These are phyloP conservation scores for Mesorhabditis sp. DNA, from an alignment of 2,888 invertebrate species.

Conservation along the genomic window DNA sequence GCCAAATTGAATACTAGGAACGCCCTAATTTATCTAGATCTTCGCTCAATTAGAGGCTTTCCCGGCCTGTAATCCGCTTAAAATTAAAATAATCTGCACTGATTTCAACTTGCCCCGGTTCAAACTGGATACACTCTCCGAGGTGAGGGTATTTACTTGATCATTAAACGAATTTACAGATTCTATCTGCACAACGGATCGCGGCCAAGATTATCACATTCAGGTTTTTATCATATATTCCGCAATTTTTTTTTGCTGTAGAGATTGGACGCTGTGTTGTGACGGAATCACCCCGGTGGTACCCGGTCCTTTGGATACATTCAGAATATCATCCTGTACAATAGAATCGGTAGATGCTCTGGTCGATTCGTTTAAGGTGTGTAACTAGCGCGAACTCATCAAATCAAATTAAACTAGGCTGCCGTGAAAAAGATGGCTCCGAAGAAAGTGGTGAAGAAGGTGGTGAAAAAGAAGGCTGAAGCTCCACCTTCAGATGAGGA, in stretches of 20 bases:
- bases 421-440: background rate
- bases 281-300: conserved; percentile 33
- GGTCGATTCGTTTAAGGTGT: conserved; percentile 22
- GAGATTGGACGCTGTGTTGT: conserved; percentile 36
- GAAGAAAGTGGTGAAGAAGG: conserved; percentile 16
- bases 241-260: conserved; percentile 11
- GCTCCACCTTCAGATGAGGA: conserved; percentile 8
- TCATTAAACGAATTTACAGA: background rate
- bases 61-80: conserved; percentile 25
- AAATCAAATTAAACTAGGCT: background rate
- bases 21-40: conserved; percentile 11
- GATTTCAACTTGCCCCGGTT: conserved; percentile 36
- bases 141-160: conserved; percentile 16
- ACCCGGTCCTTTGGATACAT: conserved; percentile 31
- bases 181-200: conserved; percentile 21
- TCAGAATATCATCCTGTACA: conserved; percentile 31
- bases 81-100: conserved; percentile 37
- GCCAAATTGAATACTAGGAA: background rate
- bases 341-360: conserved; percentile 37
- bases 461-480: conserved; percentile 23
- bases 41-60: conserved; percentile 28
- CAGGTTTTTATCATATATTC: conserved; percentile 15
- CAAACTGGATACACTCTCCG: conserved; percentile 28
- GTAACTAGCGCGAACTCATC: conserved; percentile 13
- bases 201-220: conserved; percentile 35